These are phyloP conservation scores for Arvicanthis niloticus DNA, from an alignment of 2,113 vertebrate genomes.

Conservation along the genomic window DNA sequence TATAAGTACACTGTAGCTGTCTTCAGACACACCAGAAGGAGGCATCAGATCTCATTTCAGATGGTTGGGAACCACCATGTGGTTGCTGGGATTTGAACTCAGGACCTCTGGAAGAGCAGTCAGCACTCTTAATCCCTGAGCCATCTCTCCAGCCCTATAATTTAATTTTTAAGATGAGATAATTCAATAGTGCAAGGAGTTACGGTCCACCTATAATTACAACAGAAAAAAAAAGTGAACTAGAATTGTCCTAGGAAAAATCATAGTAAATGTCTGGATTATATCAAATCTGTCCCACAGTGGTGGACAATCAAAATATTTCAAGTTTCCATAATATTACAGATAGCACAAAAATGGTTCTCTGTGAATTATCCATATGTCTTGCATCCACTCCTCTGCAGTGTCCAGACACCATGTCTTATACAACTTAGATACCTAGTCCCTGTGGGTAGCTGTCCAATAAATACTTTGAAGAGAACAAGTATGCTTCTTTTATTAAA, in stretches of 20 bases:
- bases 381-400: background rate
- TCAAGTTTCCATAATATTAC: background rate
- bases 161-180: slow-evolving; percentile 24
- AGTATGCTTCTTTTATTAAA: slow-evolving; percentile 61
- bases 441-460: background rate
- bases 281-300: background rate
- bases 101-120: too few species aligned
- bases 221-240: background rate
- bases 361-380: background rate
- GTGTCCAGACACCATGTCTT: background rate
- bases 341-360: background rate
- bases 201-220: background rate
- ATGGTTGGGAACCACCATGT: too few species aligned
- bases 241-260: background rate
- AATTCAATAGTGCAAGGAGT: background rate
- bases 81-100: too few species aligned
- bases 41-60: too few species aligned
- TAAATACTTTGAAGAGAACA: slow-evolving; percentile 58
- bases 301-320: background rate
- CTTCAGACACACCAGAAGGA: too few species aligned
- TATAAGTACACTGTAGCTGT: too few species aligned
- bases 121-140: too few species aligned
- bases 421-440: background rate
- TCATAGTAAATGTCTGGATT: background rate
- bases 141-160: too few species aligned